Percentiles rank a stretch among this genome's conserved stretches.
Conservation (phyloP, 92 coral and sea anemone genomes). For the Parazoanthus darwini region DNA sequence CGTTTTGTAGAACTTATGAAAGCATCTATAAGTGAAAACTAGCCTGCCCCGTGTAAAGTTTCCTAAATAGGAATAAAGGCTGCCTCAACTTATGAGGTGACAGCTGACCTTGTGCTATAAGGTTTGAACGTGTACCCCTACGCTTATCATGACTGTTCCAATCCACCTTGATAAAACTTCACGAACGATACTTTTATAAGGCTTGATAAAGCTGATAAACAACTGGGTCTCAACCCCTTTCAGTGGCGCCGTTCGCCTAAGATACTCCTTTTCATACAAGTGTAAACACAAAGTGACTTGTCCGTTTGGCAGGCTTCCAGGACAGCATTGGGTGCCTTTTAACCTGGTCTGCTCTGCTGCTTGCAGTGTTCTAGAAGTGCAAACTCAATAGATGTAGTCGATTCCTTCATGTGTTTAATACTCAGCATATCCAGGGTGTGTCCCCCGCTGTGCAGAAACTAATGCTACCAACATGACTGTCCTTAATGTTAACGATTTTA, state of each 20-base stretch:
- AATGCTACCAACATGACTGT: constrained; percentile 42
- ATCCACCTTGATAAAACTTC: constrained; percentile 55
- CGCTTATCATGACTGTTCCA: background rate
- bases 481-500: constrained; percentile 47
- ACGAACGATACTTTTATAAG: constrained; percentile 37
- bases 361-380: constrained; percentile 22
- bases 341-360: too few relatives aligned
- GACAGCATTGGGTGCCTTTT: constrained; percentile 9
- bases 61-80: background rate
- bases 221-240: constrained; percentile 36
- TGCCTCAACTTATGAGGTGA: background rate
- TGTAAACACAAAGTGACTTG: constrained; percentile 41
- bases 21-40: background rate
- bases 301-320: constrained; percentile 40
- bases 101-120: background rate
- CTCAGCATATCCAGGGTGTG: constrained; percentile 50
- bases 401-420: constrained; percentile 36
- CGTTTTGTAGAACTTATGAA: background rate
- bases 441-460: constrained; percentile 45
- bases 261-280: constrained; percentile 35
- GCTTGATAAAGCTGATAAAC: constrained; percentile 37
- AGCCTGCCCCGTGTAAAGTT: background rate
- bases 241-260: constrained; percentile 22
- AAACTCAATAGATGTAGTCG: constrained; percentile 10
- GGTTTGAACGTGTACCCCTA: background rate